These are phyloP conservation scores for Lamellibrachia satsuma DNA, from an alignment of 2,888 invertebrate species.

Conservation along the genomic window DNA sequence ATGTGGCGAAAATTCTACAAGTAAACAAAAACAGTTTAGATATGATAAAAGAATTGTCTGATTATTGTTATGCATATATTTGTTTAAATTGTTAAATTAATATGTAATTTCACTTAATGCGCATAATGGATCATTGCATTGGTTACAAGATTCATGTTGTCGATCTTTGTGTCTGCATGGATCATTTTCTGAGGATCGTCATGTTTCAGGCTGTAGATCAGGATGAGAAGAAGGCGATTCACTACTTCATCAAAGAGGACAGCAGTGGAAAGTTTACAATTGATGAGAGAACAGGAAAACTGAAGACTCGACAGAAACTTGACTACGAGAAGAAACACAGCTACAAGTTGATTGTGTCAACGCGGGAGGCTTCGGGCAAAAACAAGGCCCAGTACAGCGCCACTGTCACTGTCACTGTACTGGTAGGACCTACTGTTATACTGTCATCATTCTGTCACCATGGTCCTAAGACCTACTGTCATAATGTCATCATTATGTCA, in stretches of 20 bases:
- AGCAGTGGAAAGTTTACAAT: constrained; percentile 48
- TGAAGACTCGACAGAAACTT: constrained; percentile 46
- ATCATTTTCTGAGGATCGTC: constrained; percentile 13
- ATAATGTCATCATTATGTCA: constrained; percentile 36
- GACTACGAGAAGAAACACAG: constrained; percentile 49
- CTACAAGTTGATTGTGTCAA: constrained; percentile 52
- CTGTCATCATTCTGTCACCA: constrained; percentile 41
- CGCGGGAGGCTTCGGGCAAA: constrained; percentile 50
- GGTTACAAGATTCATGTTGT: background rate
- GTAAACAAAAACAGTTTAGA: too few species aligned
- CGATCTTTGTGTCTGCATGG: background rate
- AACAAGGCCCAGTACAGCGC: constrained; percentile 45
- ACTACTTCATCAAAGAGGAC: constrained; percentile 38
- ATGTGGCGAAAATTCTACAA: too few species aligned
- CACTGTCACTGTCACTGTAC: constrained; percentile 50
- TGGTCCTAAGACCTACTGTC: constrained; percentile 47
- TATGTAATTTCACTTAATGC: too few species aligned
- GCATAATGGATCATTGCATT: background rate
- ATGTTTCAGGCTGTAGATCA: constrained; percentile 37
- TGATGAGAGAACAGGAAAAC: constrained; percentile 43
- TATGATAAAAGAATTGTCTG: too few species aligned
- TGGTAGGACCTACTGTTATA: constrained; percentile 44
- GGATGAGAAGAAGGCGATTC: constrained; percentile 35
- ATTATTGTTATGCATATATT: too few species aligned
- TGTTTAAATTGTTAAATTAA: too few species aligned